Percentiles rank a stretch among this genome's conserved stretches.
Conservation (phyloP, 2,888 invertebrate species). For the Rhamphomyia laevipes region DNA sequence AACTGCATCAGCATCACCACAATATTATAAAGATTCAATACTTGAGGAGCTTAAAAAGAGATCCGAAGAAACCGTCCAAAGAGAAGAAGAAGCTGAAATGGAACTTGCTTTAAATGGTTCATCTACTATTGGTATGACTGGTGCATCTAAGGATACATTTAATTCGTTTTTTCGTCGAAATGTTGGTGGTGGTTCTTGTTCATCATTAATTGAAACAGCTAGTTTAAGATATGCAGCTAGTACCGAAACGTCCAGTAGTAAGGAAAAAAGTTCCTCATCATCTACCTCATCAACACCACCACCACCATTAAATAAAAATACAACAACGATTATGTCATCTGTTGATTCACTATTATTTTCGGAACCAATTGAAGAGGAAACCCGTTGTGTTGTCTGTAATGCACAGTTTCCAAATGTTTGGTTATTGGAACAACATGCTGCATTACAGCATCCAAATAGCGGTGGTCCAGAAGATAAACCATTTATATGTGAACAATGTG, state of each 20-base stretch:
- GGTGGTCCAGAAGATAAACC: conserved; percentile 67
- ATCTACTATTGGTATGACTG: conserved; percentile 9
- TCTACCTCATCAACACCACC: conserved; percentile 38
- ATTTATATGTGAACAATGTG: conserved; percentile 84
- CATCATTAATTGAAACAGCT: conserved; percentile 23
- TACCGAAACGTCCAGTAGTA: conserved; percentile 34
- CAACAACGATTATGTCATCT: conserved; percentile 21
- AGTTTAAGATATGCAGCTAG: conserved; percentile 16
- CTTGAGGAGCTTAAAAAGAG: conserved; percentile 22
- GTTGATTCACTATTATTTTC: conserved; percentile 25
- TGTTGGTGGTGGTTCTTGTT: conserved; percentile 21
- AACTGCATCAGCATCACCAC: conserved; percentile 26
- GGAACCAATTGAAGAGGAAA: conserved; percentile 37
- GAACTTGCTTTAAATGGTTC: conserved; percentile 19
- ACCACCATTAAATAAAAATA: conserved; percentile 24
- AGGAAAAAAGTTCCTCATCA: conserved; percentile 38
- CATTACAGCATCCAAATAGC: conserved; percentile 63
- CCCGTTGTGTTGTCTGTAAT: conserved; percentile 71
- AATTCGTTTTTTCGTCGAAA: conserved; percentile 27
- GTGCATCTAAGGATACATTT: conserved; percentile 17
- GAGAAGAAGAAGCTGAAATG: conserved; percentile 19
- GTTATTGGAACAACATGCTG: conserved; percentile 75
- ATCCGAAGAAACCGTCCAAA: conserved; percentile 24
- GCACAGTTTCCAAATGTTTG: conserved; percentile 81
- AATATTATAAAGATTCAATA: conserved; percentile 20